A percentile compares a stretch with the other conserved stretches of the same genome.
Evolutionary conservation across 1,140 invertebrate species (phyloP).

Genomic region (Pissodes strobi): DNA sequence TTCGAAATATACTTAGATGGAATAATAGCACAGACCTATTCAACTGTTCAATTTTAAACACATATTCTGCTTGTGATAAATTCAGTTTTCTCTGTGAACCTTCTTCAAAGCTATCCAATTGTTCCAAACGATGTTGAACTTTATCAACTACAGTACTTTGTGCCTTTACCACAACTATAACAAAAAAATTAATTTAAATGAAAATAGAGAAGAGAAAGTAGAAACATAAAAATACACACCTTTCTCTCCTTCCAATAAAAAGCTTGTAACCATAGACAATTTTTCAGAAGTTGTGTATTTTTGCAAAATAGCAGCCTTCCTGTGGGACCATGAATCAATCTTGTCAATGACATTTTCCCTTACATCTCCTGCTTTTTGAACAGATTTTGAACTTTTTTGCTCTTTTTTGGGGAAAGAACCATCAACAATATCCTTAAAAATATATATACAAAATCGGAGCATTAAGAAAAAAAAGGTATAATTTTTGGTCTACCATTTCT

Average conservation of each 20-base stretch:
- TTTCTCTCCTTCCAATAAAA: conserved; percentile 79
- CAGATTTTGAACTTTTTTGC: background rate
- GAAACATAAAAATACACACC: conserved; percentile 58
- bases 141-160: conserved; percentile 84
- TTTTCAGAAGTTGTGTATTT: conserved; percentile 93
- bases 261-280: conserved; percentile 86
- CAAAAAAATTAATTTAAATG: too few relatives aligned
- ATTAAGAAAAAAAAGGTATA: too few relatives aligned
- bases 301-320: conserved; percentile 74
- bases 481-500: conserved; percentile 59
- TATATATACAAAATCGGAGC: too few relatives aligned
- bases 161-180: conserved; percentile 73
- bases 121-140: conserved; percentile 88
- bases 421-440: conserved; percentile 31
- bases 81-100: conserved; percentile 84
- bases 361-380: conserved; percentile 31
- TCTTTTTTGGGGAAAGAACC: conserved; percentile 11
- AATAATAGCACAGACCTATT: too few relatives aligned
- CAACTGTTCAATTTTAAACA: conserved; percentile 83
- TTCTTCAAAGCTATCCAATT: conserved; percentile 94
- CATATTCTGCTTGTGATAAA: conserved; percentile 90
- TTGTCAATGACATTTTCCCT: too few relatives aligned
- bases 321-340: conserved; percentile 75
- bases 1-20: too few relatives aligned
- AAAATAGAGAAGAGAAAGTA: too few relatives aligned